A percentile compares a stretch with the other conserved stretches of the same genome.
phyloP scores from a whole-genome alignment of 2,888 invertebrate species.

The Aromia moschata region DNA sequence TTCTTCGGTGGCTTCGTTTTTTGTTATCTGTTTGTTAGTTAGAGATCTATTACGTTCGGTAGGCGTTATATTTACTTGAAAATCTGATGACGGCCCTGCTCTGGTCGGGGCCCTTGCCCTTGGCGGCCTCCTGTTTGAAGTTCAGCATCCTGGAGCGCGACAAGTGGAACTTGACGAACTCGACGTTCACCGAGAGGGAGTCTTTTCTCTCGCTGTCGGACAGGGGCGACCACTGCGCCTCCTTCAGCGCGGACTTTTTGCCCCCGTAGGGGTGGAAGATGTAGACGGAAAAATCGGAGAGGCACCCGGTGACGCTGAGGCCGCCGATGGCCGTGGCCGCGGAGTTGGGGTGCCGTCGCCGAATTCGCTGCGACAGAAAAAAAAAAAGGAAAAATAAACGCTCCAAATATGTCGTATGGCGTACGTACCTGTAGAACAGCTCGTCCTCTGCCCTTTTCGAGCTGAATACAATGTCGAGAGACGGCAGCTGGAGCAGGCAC shows the following conservation, averaged over 20 bases:
- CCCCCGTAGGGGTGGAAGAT: constrained; percentile 98
- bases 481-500: constrained; percentile 94
- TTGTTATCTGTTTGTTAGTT: no score
- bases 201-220: constrained; percentile 93
- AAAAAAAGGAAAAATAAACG: not conserved
- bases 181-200: constrained; percentile 94
- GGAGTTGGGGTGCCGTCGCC: constrained; percentile 62
- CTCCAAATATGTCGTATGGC: not conserved
- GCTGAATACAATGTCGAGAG: constrained; percentile 96
- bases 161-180: constrained; percentile 95
- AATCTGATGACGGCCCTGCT: constrained; percentile 90
- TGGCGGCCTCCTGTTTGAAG: constrained; percentile 70
- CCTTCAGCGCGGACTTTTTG: constrained; percentile 82
- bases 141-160: constrained; percentile 90
- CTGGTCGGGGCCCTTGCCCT: constrained; percentile 67
- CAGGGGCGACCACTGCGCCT: constrained; percentile 87
- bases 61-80: constrained; percentile 84
- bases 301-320: constrained; percentile 92
- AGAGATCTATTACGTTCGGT: no score
- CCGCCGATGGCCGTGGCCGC: constrained; percentile 82
- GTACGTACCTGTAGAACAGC: constrained; percentile 54
- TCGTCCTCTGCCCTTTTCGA: constrained; percentile 88
- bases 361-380: constrained; percentile 64
- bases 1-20: no score
- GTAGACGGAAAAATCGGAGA: constrained; percentile 97